Evolutionary conservation across 2,888 invertebrate genomes (phyloP), one percentile per base, ranked within the genome.

Genomic region (Drosophila neonasuta): DNA sequence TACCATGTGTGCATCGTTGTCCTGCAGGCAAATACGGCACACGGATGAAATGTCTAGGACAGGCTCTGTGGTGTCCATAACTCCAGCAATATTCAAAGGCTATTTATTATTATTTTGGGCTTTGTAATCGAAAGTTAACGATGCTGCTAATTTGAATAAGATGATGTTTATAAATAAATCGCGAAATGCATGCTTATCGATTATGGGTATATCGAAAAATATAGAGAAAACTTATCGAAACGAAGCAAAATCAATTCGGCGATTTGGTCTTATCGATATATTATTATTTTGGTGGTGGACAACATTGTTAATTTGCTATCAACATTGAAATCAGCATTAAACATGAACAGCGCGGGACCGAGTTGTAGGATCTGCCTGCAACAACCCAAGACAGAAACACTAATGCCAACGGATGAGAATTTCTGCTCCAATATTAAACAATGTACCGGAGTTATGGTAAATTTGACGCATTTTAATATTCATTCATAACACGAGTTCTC

Each of bases 11-110:
- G 73, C 55, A 5, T 86, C 88, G 29, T 76, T 80, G 32, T 77
- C 74, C 68, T 88, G 87, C 10, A 90, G 64, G 49, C 90, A 90
- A 63, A 90, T 88, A 39, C 90, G 80, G 42, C 89, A 90, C 2
- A 89, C 82, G 1, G 74, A 60, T 8, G 73, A 50, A 48, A 76
- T 70, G 49, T 89, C 80, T 49, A 88, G 58, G 9, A 52, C 24
- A 2, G 65, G 24, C 29, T 83, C 83, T 13, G 13, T 56, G 64
- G 74, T 61, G 3, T 10, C 59, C 75, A 78, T 74, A 6, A 9
- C 60, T 8, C 24, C 7, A 57, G 11, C 11, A 10, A 24, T 24
- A 11, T 44, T 44, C 17, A 30, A 7, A 8, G 13, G 15, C 9
- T 3, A 52, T 17, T 13, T 0, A 15, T 9, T 24, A 13, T 41